phyloP scores from a whole-genome alignment of 2,797 vertebrate genomes.

The Rousettus madagascariensis region DNA sequence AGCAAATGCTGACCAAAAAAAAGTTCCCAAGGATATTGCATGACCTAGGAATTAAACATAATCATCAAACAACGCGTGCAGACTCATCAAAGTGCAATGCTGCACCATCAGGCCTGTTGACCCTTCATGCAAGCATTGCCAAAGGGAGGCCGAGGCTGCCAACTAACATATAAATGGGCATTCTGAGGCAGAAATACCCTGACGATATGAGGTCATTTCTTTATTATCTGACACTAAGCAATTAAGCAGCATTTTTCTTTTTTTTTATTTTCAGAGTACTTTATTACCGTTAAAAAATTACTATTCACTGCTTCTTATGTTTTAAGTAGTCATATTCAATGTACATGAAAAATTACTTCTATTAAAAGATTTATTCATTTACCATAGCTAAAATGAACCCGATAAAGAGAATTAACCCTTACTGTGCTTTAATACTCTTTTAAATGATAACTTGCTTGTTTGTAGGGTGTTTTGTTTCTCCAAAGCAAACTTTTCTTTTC shows the following conservation, averaged over 20 bases:
- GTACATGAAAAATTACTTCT: neutral
- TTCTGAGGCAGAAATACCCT: neutral
- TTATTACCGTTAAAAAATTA: neutral
- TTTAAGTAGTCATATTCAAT: neutral
- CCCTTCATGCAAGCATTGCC: neutral
- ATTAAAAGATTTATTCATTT: neutral
- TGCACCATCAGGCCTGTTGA: neutral
- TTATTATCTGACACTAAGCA: constrained; percentile 33
- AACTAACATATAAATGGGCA: constrained; percentile 8
- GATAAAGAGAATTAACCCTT: neutral
- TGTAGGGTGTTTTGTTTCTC: neutral
- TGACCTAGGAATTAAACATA: constrained; percentile 36
- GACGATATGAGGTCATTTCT: neutral
- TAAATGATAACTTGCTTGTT: neutral
- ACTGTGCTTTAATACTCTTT: neutral
- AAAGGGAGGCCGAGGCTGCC: neutral
- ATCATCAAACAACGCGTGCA: neutral
- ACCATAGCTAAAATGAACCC: neutral
- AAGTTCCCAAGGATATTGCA: constrained; percentile 1
- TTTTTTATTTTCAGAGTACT: neutral
- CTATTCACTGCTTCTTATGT: neutral
- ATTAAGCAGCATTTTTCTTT: neutral
- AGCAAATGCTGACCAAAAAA: neutral
- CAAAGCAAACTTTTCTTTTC: neutral
- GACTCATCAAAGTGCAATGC: neutral